Evolutionary conservation across 2,797 vertebrate species (phyloP), one percentile per base, ranked within the genome.

Genomic region (Spatula clypeata): DNA sequence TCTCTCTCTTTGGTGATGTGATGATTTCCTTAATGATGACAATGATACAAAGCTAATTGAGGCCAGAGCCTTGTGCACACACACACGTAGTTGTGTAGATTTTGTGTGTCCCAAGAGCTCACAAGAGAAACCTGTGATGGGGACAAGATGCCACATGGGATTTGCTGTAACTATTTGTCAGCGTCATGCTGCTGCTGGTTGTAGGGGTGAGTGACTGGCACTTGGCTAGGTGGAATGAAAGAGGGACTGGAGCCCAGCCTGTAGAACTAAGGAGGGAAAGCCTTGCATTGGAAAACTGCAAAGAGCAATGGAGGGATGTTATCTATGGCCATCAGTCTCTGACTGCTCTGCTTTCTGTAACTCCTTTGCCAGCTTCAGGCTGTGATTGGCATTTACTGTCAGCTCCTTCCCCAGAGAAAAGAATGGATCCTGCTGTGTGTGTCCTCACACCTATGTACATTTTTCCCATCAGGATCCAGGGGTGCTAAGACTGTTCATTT

Each of bases 381-480:
- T 92, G n/a, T 64, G 71, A 70, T 11, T 91, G 71, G 44, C 75
- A 73, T 55, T 70, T 79, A 20, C 53, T 79, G 53, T 45, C 53
- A 77, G 44, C 8, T 86, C 42, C 69, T 85, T 76, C 13, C 32
- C 36, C 44, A 57, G 61, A 49, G 44, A 67, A 44, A 57, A 45
- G 55, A 70, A 88, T 65, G 13, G 14, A 36, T 45, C 66, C 40
- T 89, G 45, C 65, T 87, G 16, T 80, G 57, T 6, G 2, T 26
- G 51, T 11, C 64, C 31, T n/a, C 69, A 74, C 1, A 2, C 13
- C 21, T 77, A n/a, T 6, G 24, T 57, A 36, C 17, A 2, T 34
- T 82, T 71, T 86, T 16, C 17, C 27, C 44, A 91, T 93, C n/a
- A 38, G 45, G 23, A 83, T 83, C 29, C 58, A 77, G 88, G 74